Base-by-base conservation (phyloP, 2,797 vertebrate genomes). In the Malurus leucopterus region DNA sequence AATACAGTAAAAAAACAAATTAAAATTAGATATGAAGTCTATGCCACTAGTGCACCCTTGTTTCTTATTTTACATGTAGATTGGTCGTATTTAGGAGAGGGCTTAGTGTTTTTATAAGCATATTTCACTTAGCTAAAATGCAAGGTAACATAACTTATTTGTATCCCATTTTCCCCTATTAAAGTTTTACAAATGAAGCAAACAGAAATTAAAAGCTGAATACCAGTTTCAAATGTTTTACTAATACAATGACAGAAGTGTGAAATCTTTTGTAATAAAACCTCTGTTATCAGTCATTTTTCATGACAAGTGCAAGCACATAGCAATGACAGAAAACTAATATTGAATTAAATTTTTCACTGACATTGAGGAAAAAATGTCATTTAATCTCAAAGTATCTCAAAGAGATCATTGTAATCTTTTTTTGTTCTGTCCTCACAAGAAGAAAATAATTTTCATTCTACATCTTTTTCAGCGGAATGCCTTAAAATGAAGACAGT, bases 61-160 rank as follows among this genome's bases (percentile, higher is more conserved):
- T 65, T 94, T 83, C 78, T 89, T 50, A 82, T 83, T 94, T 88
- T 88, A 57, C 46, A 70, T 53, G 89, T 83, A 86, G 62, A 78
- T 86, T 88, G 6, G 23, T 78, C 88, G 88, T 91, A 77, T 90
- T 94, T 94, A 63, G 84, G 84, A 58, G 27, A 51, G 24, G 8
- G 9, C 27, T 73, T 50, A 30, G 27, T 55, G 51, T 3, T 86
- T 80, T 63, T 36, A 32, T 54, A 65, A 51, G 36, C 7, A 4
- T 24, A 67, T 38, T 84, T 71, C 50, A 49, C n/a, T 6, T 50
- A 43, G 53, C 19, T 53, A 61, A 72, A 86, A 38, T 3, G 13
- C 43, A 36, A n/a, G 55, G 24, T 27, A 71, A 59, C 19, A 15
- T 1, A 27, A 12, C 11, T 86, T 74, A 43, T 30, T 47, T 5